Evolutionary conservation across 2,113 vertebrate species (phyloP).

Genomic region (Chiloscyllium plagiosum): DNA sequence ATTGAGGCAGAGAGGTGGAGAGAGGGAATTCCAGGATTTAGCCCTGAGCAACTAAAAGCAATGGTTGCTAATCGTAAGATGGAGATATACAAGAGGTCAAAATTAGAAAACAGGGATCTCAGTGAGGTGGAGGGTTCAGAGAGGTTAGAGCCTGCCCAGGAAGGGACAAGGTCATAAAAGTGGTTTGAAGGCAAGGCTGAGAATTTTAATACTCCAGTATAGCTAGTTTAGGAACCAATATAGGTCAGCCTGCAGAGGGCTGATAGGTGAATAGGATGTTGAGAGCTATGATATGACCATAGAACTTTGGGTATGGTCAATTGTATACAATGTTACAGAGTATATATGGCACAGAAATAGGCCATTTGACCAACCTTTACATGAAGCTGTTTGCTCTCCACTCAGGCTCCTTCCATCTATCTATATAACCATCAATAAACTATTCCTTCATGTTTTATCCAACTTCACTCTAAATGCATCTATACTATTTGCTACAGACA

Average conservation of each 20-base stretch:
- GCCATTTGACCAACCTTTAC: no score
- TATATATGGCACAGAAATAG: no score
- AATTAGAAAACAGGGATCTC: background rate
- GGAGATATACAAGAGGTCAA: background rate
- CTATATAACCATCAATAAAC: no score
- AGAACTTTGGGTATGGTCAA: background rate
- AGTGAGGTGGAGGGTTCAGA: background rate
- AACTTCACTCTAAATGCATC: no score
- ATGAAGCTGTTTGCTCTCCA: no score
- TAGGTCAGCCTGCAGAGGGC: background rate
- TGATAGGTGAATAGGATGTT: background rate
- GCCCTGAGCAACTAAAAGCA: background rate
- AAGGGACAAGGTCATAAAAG: background rate
- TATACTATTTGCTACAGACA: no score
- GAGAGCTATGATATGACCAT: background rate
- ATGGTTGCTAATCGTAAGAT: background rate
- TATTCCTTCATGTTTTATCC: no score
- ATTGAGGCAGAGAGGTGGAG: background rate
- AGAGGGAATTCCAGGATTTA: background rate
- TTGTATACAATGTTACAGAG: background rate
- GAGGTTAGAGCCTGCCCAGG: background rate
- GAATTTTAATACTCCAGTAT: background rate
- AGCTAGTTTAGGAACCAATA: background rate
- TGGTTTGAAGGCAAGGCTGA: background rate
- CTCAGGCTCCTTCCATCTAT: no score